Evolutionary conservation across 2,113 vertebrate genomes (phyloP).

Genomic region (Onychostruthus taczanowskii): DNA sequence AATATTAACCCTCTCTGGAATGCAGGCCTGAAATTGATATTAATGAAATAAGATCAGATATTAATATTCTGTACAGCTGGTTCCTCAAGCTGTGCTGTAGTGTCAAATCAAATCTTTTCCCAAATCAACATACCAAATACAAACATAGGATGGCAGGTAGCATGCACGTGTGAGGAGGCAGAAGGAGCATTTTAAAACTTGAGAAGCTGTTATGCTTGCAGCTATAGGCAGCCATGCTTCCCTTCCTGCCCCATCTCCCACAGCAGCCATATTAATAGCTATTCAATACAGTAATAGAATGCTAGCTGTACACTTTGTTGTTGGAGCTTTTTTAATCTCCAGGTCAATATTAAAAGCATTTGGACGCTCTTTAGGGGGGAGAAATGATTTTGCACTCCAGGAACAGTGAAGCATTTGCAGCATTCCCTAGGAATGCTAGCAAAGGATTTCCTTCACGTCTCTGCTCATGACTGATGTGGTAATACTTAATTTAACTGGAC

Average conservation of each 20-base stretch:
- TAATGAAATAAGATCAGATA: slow-evolving; percentile 50
- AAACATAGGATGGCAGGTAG: slow-evolving; percentile 2
- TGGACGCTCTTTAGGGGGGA: neutral
- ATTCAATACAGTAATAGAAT: slow-evolving; percentile 37
- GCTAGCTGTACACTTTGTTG: neutral
- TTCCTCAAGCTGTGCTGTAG: slow-evolving; percentile 35
- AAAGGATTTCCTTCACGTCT: neutral
- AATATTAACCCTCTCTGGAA: slow-evolving; percentile 45
- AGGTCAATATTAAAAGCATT: slow-evolving; percentile 55
- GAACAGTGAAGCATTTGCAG: neutral
- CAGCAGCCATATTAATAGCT: slow-evolving; percentile 20
- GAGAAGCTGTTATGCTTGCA: neutral
- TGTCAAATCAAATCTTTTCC: slow-evolving; percentile 24
- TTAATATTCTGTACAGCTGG: slow-evolving; percentile 25
- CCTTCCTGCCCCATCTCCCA: neutral
- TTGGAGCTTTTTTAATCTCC: slow-evolving; percentile 6
- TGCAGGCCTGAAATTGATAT: slow-evolving; percentile 36
- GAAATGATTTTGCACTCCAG: slow-evolving; percentile 20
- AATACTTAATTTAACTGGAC: neutral
- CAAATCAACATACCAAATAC: neutral
- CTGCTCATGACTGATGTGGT: neutral
- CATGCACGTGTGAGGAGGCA: neutral
- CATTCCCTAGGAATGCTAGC: neutral
- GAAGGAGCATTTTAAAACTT: neutral
- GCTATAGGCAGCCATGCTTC: neutral